Evolutionary conservation across 1,140 invertebrate species (phyloP).

Genomic region (Zophobas morio): DNA sequence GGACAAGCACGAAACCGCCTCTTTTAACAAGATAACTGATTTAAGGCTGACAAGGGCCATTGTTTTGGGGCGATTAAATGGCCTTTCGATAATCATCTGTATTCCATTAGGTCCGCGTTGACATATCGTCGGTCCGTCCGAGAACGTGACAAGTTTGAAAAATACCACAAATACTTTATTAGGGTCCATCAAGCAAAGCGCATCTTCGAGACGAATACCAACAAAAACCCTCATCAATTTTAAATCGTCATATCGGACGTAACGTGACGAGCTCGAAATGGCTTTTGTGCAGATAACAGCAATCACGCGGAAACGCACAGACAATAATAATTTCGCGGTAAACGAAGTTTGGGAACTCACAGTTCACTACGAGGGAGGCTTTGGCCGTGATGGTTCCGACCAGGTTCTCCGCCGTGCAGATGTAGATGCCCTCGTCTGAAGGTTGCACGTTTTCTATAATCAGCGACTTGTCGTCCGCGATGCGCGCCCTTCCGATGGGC

Average conservation of each 20-base stretch:
- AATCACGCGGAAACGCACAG: no score
- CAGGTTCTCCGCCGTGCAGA: conserved; percentile 85
- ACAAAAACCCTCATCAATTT: no score
- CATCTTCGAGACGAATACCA: no score
- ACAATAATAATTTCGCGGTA: no score
- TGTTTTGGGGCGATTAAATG: conserved; percentile 53
- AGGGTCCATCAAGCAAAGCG: no score
- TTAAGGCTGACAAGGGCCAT: conserved; percentile 55
- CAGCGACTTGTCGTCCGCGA: conserved; percentile 83
- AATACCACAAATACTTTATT: conserved; percentile 13
- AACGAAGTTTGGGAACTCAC: conserved; percentile 71
- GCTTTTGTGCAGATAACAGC: no score
- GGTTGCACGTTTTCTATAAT: conserved; percentile 81
- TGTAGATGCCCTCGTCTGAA: conserved; percentile 86
- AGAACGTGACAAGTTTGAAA: conserved; percentile 30
- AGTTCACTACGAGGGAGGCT: conserved; percentile 82
- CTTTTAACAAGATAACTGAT: conserved; percentile 59
- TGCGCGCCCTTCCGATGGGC: conserved; percentile 80
- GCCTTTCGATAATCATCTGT: conserved; percentile 48
- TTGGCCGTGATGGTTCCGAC: conserved; percentile 83
- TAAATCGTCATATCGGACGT: no score
- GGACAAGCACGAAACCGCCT: conserved; percentile 33
- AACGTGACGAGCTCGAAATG: no score
- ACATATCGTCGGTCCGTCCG: conserved; percentile 16
- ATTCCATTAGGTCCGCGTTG: conserved; percentile 47